phyloP scores from a whole-genome alignment of 2,888 invertebrate genomes.

The Drosophila rubida region DNA sequence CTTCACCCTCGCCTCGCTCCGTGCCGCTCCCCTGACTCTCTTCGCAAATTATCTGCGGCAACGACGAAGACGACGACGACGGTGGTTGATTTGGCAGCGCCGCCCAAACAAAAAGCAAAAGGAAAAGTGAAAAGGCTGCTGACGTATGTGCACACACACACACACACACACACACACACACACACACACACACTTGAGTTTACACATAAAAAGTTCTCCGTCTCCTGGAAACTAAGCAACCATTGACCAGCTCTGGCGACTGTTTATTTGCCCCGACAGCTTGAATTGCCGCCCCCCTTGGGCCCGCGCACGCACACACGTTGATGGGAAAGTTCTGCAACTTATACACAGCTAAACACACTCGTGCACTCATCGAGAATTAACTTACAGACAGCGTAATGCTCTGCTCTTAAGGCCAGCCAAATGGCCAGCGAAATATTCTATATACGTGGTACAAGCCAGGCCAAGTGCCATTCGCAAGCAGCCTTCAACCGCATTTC shows the following conservation, averaged over 20 bases:
- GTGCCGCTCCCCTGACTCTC: slow-evolving; percentile 35
- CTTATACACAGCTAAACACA: slow-evolving; percentile 5
- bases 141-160: slow-evolving; percentile 59
- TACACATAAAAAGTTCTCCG: slow-evolving; percentile 1
- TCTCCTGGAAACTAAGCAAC: slow-evolving; percentile 27
- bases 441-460: neutral
- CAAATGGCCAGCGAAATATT: slow-evolving; percentile 29
- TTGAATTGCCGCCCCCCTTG: slow-evolving; percentile 3
- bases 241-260: slow-evolving; percentile 44
- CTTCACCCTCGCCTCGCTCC: slow-evolving; percentile 28
- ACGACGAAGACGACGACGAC: slow-evolving; percentile 32
- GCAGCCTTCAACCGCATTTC: slow-evolving; percentile 42
- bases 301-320: neutral
- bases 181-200: slow-evolving; percentile 3
- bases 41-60: slow-evolving; percentile 73
- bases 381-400: slow-evolving; percentile 36
- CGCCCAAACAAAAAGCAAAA: slow-evolving; percentile 56
- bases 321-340: slow-evolving; percentile 23
- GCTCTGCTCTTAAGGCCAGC: slow-evolving; percentile 22
- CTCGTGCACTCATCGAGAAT: slow-evolving; percentile 26
- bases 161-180: slow-evolving; percentile 21
- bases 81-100: slow-evolving; percentile 73
- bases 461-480: slow-evolving; percentile 33
- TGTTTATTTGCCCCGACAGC: slow-evolving; percentile 62
- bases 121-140: slow-evolving; percentile 67